phyloP scores from a whole-genome alignment of 2,888 invertebrate genomes.

The Lycophotia porphyrea region DNA sequence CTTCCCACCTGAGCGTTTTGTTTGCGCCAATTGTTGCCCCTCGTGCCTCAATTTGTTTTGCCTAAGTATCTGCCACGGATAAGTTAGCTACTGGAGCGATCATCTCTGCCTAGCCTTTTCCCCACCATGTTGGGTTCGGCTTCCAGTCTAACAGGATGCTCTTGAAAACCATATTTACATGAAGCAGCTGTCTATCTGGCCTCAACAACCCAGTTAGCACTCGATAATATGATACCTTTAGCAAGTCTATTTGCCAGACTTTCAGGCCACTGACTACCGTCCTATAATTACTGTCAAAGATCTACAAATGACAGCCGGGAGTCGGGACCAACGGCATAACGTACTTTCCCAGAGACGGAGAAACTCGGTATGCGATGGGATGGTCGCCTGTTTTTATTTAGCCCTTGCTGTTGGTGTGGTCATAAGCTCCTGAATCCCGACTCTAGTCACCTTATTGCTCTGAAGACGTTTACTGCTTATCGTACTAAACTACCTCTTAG shows the following conservation, averaged over 20 bases:
- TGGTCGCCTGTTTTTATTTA: not conserved
- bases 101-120: not conserved
- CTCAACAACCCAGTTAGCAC: not conserved
- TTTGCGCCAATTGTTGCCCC: constrained; percentile 59
- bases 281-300: not conserved
- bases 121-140: not conserved
- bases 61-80: constrained; percentile 57
- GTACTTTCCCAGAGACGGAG: not conserved
- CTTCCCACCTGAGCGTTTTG: constrained; percentile 65
- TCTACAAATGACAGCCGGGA: not conserved
- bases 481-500: not conserved
- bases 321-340: not conserved
- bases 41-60: constrained; percentile 65
- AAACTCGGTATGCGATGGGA: not conserved
- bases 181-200: not conserved
- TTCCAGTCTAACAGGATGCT: not conserved
- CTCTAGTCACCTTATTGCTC: constrained; percentile 1
- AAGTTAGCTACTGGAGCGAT: constrained; percentile 29
- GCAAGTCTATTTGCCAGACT: not conserved
- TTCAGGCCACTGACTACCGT: too few relatives aligned
- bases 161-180: not conserved
- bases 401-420: not conserved
- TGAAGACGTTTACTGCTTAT: not conserved
- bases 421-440: not conserved
- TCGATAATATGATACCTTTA: not conserved